phyloP scores from a whole-genome alignment of 1,140 invertebrate genomes.

The Eufriesea mexicana region DNA sequence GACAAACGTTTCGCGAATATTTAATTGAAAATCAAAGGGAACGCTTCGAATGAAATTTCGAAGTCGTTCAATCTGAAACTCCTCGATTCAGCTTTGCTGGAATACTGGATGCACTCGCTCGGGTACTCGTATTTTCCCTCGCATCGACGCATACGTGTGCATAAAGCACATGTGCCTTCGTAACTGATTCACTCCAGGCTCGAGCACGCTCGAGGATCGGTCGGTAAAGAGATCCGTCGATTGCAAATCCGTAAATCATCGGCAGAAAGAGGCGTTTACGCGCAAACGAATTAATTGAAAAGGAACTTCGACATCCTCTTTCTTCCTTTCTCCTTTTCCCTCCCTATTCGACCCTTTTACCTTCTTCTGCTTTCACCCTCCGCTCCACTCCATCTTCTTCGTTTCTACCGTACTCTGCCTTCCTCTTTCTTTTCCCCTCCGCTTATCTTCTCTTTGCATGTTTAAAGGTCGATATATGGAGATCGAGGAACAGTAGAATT shows the following conservation, averaged over 20 bases:
- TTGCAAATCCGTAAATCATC: constrained; percentile 68
- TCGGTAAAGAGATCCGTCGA: constrained; percentile 40
- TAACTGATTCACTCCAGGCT: constrained; percentile 41
- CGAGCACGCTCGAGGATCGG: constrained; percentile 32
- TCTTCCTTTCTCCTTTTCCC: constrained; percentile 16
- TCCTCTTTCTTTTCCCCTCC: background rate
- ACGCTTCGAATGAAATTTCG: background rate
- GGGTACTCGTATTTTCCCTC: constrained; percentile 46
- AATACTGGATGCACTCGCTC: constrained; percentile 16
- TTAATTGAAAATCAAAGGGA: background rate
- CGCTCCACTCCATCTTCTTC: constrained; percentile 13
- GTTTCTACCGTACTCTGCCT: constrained; percentile 12
- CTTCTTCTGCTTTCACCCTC: constrained; percentile 23
- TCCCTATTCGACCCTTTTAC: constrained; percentile 8
- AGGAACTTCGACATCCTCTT: constrained; percentile 28
- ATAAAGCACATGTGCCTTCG: constrained; percentile 20
- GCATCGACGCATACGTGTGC: constrained; percentile 9
- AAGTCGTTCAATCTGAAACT: background rate
- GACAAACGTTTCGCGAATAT: background rate
- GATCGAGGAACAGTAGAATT: background rate
- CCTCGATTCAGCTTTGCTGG: background rate
- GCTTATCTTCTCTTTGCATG: constrained; percentile 1
- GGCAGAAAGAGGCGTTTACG: constrained; percentile 66
- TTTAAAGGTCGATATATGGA: background rate
- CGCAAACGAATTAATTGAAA: constrained; percentile 71